These are phyloP conservation scores for Cantharis rufa DNA, from an alignment of 2,888 invertebrate species.

Conservation along the genomic window DNA sequence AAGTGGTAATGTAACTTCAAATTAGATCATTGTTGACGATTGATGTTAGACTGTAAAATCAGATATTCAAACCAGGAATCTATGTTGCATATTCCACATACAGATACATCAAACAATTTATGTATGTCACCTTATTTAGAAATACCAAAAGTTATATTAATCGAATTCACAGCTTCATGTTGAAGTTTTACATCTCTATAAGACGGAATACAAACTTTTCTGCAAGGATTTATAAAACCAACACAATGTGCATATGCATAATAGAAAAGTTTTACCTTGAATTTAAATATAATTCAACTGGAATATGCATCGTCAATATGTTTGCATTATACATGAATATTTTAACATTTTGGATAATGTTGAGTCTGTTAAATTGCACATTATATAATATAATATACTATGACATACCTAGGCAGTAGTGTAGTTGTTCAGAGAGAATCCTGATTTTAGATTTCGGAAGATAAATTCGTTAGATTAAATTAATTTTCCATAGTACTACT, in stretches of 20 bases:
- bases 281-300: neutral
- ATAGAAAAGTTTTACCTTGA: neutral
- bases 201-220: neutral
- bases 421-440: too few relatives aligned
- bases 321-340: neutral
- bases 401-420: too few relatives aligned
- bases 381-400: too few relatives aligned
- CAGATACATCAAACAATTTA: neutral
- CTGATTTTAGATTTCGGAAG: neutral
- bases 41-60: neutral
- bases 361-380: neutral
- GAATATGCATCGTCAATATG: neutral
- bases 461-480: neutral
- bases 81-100: neutral
- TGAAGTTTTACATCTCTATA: neutral
- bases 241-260: neutral
- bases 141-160: neutral
- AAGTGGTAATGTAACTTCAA: neutral
- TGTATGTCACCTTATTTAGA: neutral
- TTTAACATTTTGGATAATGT: neutral
- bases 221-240: neutral
- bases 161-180: neutral
- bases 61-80: neutral
- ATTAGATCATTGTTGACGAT: neutral
- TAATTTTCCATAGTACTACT: neutral